phyloP scores from a whole-genome alignment of 2,888 invertebrate species.

The Catocala sponsa region DNA sequence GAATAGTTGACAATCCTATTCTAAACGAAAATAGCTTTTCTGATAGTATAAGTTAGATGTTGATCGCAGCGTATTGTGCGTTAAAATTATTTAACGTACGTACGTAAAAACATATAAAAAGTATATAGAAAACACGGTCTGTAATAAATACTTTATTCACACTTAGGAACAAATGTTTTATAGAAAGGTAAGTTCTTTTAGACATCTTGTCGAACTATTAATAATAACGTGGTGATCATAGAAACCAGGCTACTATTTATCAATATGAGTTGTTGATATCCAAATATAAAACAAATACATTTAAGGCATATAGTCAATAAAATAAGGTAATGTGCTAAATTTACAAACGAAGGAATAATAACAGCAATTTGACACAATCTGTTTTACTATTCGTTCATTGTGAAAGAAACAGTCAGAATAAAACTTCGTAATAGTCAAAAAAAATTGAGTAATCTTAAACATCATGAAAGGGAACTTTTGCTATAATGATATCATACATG shows the following conservation, averaged over 20 bases:
- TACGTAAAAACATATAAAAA: background rate
- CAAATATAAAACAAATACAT: conserved; percentile 9
- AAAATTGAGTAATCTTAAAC: too few relatives aligned
- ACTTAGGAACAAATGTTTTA: too few relatives aligned
- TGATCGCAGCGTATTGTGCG: conserved; percentile 1
- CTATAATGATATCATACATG: too few relatives aligned
- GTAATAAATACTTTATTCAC: too few relatives aligned
- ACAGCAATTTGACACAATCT: background rate
- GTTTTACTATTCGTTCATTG: conserved; percentile 11
- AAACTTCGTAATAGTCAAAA: too few relatives aligned
- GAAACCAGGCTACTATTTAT: background rate
- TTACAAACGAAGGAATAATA: conserved; percentile 17
- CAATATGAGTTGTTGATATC: background rate
- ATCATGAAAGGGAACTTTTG: too few relatives aligned
- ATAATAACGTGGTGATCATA: too few relatives aligned
- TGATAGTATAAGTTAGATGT: background rate
- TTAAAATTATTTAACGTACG: conserved; percentile 4
- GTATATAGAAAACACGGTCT: too few relatives aligned
- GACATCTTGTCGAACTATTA: too few relatives aligned
- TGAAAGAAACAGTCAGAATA: background rate
- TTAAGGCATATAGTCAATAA: conserved; percentile 22
- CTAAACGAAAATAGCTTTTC: too few relatives aligned
- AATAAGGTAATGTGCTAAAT: conserved; percentile 14
- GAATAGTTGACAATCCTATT: too few relatives aligned
- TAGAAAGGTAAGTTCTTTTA: too few relatives aligned